Conservation (phyloP, 2,888 invertebrate genomes). For the Idaea biselata region DNA sequence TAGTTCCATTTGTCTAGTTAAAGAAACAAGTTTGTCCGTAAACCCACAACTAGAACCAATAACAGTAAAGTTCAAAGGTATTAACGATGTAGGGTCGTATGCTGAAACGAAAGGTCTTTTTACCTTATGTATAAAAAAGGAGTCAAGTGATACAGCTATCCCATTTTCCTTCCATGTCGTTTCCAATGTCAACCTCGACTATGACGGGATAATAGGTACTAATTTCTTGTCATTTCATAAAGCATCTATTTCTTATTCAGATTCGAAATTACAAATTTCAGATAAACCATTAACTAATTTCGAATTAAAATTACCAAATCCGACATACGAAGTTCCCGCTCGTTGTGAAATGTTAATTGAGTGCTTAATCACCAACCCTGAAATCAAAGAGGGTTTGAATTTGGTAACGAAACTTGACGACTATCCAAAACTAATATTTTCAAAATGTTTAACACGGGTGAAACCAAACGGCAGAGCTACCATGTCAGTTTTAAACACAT, state of each 20-base stretch:
- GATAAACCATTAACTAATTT: too few relatives aligned
- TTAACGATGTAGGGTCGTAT: background rate
- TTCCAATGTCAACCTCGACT: background rate
- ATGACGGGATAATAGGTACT: background rate
- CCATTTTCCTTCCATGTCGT: background rate
- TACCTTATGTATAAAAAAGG: background rate
- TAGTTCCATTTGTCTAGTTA: too few relatives aligned
- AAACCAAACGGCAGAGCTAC: background rate
- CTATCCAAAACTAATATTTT: background rate
- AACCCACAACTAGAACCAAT: too few relatives aligned
- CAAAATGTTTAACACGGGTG: background rate
- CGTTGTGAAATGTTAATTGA: background rate
- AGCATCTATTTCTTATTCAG: too few relatives aligned
- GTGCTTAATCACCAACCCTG: background rate
- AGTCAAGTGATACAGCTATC: background rate
- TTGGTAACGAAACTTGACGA: too few relatives aligned
- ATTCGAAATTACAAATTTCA: too few relatives aligned
- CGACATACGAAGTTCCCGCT: conserved; percentile 2
- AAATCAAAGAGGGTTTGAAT: background rate
- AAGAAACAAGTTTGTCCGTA: too few relatives aligned
- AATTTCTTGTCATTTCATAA: background rate
- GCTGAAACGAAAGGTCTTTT: background rate
- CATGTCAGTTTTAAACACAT: background rate
- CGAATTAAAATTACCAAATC: background rate
- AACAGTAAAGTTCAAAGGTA: too few relatives aligned